Percentiles rank a stretch among this genome's conserved stretches.
phyloP scores from a whole-genome alignment of 2,888 invertebrate genomes.

The Zygothrica quintamaculata region DNA sequence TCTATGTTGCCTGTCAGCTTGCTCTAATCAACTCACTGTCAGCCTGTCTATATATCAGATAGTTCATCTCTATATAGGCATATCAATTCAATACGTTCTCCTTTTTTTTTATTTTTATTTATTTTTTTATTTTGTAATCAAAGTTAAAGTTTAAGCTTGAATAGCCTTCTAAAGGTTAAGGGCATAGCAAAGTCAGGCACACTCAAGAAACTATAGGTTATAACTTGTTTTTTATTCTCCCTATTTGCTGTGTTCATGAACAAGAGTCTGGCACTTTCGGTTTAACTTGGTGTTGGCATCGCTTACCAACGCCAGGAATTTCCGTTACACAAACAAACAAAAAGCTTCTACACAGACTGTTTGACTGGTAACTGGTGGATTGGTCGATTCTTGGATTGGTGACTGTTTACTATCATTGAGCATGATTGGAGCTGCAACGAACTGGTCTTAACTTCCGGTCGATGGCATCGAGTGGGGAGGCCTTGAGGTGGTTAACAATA shows the following conservation, averaged over 20 bases:
- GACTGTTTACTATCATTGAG: neutral
- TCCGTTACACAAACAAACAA: conserved; percentile 52
- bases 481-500: conserved; percentile 56
- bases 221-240: too few species aligned
- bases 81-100: too few species aligned
- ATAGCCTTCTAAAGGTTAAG: conserved; percentile 24
- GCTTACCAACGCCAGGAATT: conserved; percentile 49
- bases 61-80: too few species aligned
- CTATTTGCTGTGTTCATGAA: conserved; percentile 32
- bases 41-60: too few species aligned
- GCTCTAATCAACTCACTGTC: too few species aligned
- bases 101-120: too few species aligned
- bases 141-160: conserved; percentile 6
- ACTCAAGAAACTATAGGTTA: too few species aligned
- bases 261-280: conserved; percentile 36
- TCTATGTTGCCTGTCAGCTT: too few species aligned
- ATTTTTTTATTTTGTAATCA: too few species aligned
- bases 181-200: too few species aligned
- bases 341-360: conserved; percentile 4
- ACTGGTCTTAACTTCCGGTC: conserved; percentile 73
- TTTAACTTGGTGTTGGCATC: conserved; percentile 10
- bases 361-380: neutral
- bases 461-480: conserved; percentile 46
- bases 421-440: conserved; percentile 30
- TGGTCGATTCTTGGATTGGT: too few species aligned